Percentiles rank a stretch among this genome's conserved stretches.
These are phyloP conservation scores for Astropecten irregularis DNA, from an alignment of 53 echinoderm and acorn worm genomes.

Conservation along the genomic window DNA sequence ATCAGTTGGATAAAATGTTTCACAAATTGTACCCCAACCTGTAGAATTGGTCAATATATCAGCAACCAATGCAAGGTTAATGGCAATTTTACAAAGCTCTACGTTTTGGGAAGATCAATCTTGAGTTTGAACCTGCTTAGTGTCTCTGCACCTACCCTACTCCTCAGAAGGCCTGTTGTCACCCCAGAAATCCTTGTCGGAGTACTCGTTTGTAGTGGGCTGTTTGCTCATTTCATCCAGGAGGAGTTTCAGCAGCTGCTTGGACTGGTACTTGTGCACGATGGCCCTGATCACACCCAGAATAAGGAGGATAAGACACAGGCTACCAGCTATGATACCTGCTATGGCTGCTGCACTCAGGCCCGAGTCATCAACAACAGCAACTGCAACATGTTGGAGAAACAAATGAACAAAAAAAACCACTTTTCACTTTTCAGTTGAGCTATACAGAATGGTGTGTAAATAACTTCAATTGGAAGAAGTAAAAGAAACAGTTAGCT, in stretches of 20 bases:
- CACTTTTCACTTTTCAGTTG: too few species aligned
- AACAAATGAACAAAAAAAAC: not conserved
- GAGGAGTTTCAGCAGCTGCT: slow-evolving; percentile 80
- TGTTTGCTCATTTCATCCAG: slow-evolving; percentile 74
- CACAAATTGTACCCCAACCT: too few species aligned
- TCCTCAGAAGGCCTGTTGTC: slow-evolving; percentile 7
- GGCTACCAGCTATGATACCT: slow-evolving; percentile 69
- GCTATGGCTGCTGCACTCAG: slow-evolving; percentile 73
- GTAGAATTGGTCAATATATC: too few species aligned
- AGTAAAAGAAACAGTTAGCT: too few species aligned
- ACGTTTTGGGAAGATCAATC: too few species aligned
- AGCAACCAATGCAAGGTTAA: too few species aligned
- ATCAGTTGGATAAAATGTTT: too few species aligned
- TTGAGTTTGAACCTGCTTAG: not conserved
- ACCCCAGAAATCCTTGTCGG: slow-evolving; percentile 94
- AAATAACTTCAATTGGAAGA: too few species aligned
- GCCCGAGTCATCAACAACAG: slow-evolving; percentile 45
- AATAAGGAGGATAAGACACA: slow-evolving; percentile 67
- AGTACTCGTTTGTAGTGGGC: slow-evolving; percentile 69
- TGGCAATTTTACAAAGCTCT: too few species aligned
- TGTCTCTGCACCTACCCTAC: slow-evolving; percentile 16
- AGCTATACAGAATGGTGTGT: too few species aligned
- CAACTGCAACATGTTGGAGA: too few species aligned
- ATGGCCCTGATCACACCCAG: slow-evolving; percentile 47
- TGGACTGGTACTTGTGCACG: slow-evolving; percentile 64